Conservation (phyloP, 2,888 invertebrate genomes). For the Tipula vernalis region DNA sequence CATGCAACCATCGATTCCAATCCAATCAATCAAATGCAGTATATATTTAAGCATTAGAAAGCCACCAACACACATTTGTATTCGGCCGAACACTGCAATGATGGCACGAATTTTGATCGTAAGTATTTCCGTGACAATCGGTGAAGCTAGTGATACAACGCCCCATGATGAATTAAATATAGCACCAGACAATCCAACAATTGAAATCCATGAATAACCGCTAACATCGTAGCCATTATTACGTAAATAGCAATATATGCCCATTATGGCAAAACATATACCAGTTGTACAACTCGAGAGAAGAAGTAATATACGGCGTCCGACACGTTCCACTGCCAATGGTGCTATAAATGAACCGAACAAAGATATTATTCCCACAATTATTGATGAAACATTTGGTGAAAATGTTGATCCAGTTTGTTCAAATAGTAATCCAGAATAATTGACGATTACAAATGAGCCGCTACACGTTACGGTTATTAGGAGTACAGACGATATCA, state of each 20-base stretch:
- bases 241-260: conserved; percentile 24
- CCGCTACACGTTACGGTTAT: conserved; percentile 25
- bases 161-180: conserved; percentile 30
- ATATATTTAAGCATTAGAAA: not conserved
- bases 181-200: conserved; percentile 30
- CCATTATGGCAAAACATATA: conserved; percentile 25
- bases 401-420: conserved; percentile 28
- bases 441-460: conserved; percentile 31
- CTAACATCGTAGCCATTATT: conserved; percentile 21
- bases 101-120: not conserved
- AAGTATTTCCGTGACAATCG: not conserved
- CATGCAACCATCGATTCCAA: conserved; percentile 23
- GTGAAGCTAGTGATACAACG: conserved; percentile 27
- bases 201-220: conserved; percentile 27
- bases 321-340: conserved; percentile 28
- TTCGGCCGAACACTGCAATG: not conserved
- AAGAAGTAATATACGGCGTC: conserved; percentile 22
- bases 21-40: not conserved
- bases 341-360: conserved; percentile 20
- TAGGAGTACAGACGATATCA: not conserved
- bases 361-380: conserved; percentile 26
- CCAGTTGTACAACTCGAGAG: conserved; percentile 28
- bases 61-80: not conserved
- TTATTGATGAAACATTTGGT: conserved; percentile 28
- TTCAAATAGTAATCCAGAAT: conserved; percentile 29